Base-by-base conservation (phyloP, 2,797 vertebrate genomes). In the Gallinago solitaria region DNA sequence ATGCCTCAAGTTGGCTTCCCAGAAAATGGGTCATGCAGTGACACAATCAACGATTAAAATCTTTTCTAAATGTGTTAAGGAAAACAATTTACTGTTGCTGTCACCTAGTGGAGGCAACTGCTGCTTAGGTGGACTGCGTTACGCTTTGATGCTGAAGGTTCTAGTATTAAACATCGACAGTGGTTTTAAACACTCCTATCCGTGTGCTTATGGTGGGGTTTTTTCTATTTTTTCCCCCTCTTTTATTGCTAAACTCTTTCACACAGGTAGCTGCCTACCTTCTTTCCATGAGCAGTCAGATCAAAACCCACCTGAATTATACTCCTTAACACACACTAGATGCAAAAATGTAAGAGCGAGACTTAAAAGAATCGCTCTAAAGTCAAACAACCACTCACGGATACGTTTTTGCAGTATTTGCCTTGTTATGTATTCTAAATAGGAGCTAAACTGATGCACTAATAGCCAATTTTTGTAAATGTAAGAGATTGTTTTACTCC, bases 81-180 rank as follows among this genome's bases (percentile, higher is more conserved):
- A 92, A 95, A 94, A 95, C 74, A 94, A 94, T 96, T 95, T 95
- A 91, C 94, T 96, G 90, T 30, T 95, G 90, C 92, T 95, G 82
- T 91, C 93, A 94, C 89, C 93, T 96, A 97, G 96, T 96, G 94
- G 95, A 94, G 89, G 95, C 85, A 97, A 59, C 32, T 77, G 82
- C 88, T 90, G 91, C 87, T 83, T 21, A 93, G 93, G 79, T 89
- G 87, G 90, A 69, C 92, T 17, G 11, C 2, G 33, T 76, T 64
- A 43, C 5, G 12, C 53, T 81, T 76, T 81, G 84, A 57, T 64
- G 47, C 64, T 89, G 37, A 35, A 76, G 24, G 33, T 32, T 89
- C 74, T 83, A 85, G 50, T 33, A 61, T 41, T 23, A 57, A 93
- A 71, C 70, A 35, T 63, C 53, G 35, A 54, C 4, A 73, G 33